phyloP scores from a whole-genome alignment of 2,797 vertebrate genomes.

The Etheostoma perlongum region DNA sequence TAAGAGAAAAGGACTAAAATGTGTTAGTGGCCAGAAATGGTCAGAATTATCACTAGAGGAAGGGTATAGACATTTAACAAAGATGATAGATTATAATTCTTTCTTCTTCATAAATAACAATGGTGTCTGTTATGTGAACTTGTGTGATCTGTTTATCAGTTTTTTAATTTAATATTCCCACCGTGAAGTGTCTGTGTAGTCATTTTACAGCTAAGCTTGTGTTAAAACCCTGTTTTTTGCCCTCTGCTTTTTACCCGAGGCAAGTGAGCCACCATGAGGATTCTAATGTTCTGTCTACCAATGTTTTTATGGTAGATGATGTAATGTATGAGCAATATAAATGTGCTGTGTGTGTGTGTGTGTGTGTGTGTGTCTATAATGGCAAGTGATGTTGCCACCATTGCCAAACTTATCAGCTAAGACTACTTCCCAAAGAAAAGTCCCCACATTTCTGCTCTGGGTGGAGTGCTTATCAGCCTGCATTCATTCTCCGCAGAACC shows the following conservation, averaged over 20 bases:
- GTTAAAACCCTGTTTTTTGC: neutral
- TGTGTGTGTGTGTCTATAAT: neutral
- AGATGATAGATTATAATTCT: conserved; percentile 19
- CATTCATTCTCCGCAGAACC: conserved; percentile 11
- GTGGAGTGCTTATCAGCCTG: conserved; percentile 5
- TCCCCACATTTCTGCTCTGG: conserved; percentile 18
- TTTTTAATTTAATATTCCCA: neutral
- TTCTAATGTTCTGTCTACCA: conserved; percentile 6
- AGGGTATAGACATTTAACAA: neutral
- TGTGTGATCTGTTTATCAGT: neutral
- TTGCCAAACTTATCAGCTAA: conserved; percentile 38
- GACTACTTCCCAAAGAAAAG: conserved; percentile 4
- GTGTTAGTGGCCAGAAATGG: conserved; percentile 47
- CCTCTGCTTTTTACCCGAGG: neutral
- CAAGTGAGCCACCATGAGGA: neutral
- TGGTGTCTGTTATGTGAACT: neutral
- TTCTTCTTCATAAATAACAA: conserved; percentile 1
- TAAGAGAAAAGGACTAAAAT: conserved; percentile 53
- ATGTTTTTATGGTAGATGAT: conserved; percentile 16
- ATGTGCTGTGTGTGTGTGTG: neutral
- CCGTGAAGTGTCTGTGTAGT: neutral
- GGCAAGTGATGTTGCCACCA: conserved; percentile 6
- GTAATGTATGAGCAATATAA: neutral
- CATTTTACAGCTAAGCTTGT: conserved; percentile 4
- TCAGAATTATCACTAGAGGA: conserved; percentile 19